Conservation (phyloP, 2,797 vertebrate genomes). For the Cephalopachus bancanus region DNA sequence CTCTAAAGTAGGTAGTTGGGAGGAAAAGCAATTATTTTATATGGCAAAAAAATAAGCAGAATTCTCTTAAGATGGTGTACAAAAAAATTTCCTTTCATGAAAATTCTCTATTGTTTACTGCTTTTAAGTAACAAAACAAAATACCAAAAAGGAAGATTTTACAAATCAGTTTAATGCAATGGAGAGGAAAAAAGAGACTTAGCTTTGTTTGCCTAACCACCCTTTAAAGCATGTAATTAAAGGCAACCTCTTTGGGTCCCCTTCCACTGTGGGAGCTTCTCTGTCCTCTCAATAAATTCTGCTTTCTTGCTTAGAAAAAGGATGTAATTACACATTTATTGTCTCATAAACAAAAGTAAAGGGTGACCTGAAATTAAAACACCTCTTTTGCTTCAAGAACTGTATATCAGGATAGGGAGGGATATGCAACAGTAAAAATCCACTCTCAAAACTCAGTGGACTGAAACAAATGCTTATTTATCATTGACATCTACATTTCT, state of each 20-base stretch:
- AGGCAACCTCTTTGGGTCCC: no score
- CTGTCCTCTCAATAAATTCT: no score
- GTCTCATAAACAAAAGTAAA: conserved; percentile 48
- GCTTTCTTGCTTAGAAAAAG: no score
- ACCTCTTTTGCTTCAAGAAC: not conserved
- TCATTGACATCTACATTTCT: not conserved
- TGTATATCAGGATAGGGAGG: not conserved
- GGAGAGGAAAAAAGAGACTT: not conserved
- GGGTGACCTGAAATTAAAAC: conserved; percentile 18
- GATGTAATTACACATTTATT: conserved; percentile 58
- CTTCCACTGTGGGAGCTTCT: no score
- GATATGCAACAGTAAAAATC: not conserved
- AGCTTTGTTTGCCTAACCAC: conserved; percentile 41
- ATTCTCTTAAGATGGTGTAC: conserved; percentile 48
- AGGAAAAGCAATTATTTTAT: conserved; percentile 64
- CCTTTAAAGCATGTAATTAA: conserved; percentile 9
- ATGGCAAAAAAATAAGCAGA: conserved; percentile 66
- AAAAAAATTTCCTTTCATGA: conserved; percentile 48
- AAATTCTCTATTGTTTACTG: conserved; percentile 53
- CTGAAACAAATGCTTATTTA: conserved; percentile 45
- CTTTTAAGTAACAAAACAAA: conserved; percentile 57
- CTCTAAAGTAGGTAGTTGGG: not conserved
- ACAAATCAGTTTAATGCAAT: conserved; percentile 51
- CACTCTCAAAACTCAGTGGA: not conserved
- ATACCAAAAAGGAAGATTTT: conserved; percentile 35